Base-by-base conservation (phyloP, 2,113 vertebrate genomes). In the Labrus mixtus region DNA sequence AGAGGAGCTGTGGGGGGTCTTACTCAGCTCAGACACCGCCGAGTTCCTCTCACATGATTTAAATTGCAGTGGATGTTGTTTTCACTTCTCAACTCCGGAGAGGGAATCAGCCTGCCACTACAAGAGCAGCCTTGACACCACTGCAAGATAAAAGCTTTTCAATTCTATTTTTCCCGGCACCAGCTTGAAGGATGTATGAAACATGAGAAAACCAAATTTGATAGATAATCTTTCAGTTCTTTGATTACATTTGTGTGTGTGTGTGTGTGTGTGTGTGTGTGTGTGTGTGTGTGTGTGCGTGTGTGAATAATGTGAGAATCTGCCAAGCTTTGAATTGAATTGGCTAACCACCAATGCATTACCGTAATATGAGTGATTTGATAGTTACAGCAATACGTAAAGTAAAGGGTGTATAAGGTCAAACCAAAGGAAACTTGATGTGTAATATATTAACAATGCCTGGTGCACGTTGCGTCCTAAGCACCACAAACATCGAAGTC, bases 241-340 rank as follows among this genome's bases (percentile, higher is more conserved):
- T 63, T 83, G 60, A 76, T 86, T 64, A 67, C 15, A 61, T 69
- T 36, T 58, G 25, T 45, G 68, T 13, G 59, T 22, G 2, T 0
- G 6, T 7, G 20, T n/a, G 7, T 22, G 9, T 0, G 9, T 11
- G 66, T 16, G 43, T 25, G 74, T 62, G 25, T 48, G 50, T 13
- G 6, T 56, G 17, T 15, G 23, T 39, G 12, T 20, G 25, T n/a
- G 59, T 37, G 11, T 16, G 29, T 10, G 63, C 33, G 60, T 50
- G 6, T 46, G n/a, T n/a, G n/a, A 25, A 3, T 25, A 25, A 25
- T 25, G 25, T 25, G 25, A 25, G 25, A 25, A 25, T 25, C 25
- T 25, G 25, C 25, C 25, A 25, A 2, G 25, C 25, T 25, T 25
- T 25, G 25, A 25, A 25, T 25, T 25, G 29, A 33, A 33, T 33